Evolutionary conservation across 2,113 vertebrate genomes (phyloP), one percentile per base, ranked within the genome.

Genomic region (Apus apus): DNA sequence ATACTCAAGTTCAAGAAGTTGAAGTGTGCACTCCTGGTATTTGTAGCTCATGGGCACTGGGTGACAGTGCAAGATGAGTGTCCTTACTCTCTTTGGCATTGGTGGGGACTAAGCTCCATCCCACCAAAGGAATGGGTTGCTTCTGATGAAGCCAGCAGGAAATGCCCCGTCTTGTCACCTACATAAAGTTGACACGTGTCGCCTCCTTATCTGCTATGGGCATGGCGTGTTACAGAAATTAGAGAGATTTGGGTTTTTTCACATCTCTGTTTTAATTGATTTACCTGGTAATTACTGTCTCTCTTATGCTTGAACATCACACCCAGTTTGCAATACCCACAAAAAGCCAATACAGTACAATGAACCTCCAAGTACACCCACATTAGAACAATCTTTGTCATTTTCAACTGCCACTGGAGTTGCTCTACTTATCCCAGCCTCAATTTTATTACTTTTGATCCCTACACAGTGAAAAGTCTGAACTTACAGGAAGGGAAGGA

Each of bases 271-370:
- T 86, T 78, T 11, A 68, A 34, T 36, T 72, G 43, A 13, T 21
- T 71, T 84, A 40, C 7, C 26, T 68, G 23, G 38, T 60, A 86
- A 83, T 25, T 79, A 32, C 38, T 62, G 12, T 54, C 25, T 36
- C 29, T 48, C n/a, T 48, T 71, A 18, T 18, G 26, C 43, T 58
- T 36, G 34, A 6, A 70, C 0, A 0, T 74, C 6, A 3, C 38
- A 53, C 19, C 23, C 57, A n/a, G 27, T 38, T 30, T 70, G 36
- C 43, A 62, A 61, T 7, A 71, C 3, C 15, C 72, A 29, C 25
- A 9, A 74, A 84, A 94, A 82, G 20, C 29, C 40, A 72, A 4
- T 27, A 67, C 34, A 82, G 29, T 38, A 27, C 4, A 4, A 76
- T 30, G 70, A 48, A 30, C n/a, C 48, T 23, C 29, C 54, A 85